Evolutionary conservation across 1,140 invertebrate species (phyloP), one percentile per base, ranked within the genome.

Genomic region (Hycleus phaleratus): DNA sequence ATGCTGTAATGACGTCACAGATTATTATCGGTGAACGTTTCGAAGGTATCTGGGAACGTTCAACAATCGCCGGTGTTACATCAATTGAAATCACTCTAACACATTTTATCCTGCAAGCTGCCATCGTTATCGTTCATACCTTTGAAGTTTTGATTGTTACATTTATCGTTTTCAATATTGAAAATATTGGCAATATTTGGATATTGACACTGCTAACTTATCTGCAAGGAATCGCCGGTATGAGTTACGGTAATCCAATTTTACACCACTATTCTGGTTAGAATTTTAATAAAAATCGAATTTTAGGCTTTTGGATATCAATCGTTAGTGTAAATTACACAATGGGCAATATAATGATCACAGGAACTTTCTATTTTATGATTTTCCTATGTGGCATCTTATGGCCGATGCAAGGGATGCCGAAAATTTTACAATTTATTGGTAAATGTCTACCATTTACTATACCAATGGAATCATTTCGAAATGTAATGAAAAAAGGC

Each of bases 371-470:
- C 68, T 93, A 93, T 69, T 91, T 91, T 0, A 85, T 91, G 75
- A 82, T 95, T 55, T 70, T 93, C 46, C 73, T 92, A 0, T 87
- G 87, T 70, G 91, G 91, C 92, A 74, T 77, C 80, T 78, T 95
- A 11, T 96, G 93, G 93, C 93, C 93, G 0, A 61, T 92, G n/a
- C 89, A 95, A 72, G 84, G 82, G 5, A 87, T 88, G 82, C 81
- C 84, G 1, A 60, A 62, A 10, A 64, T 70, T 1, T 68, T 89
- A 0, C 72, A 76, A 24, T 77, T 77, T 53, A 46, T 88, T 11
- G 81, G 85, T 0, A 70, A 78, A 6, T 67, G 71, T 0, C 69
- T 87, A 1, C 87, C 87, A 1, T 85, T 86, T 59, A 88, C 87
- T 3, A 65, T 86, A 26, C 81, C 86, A 1, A 80, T 82, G 0